Evolutionary conservation across 2,797 vertebrate genomes (phyloP), one percentile per base, ranked within the genome.

Genomic region (Hoplostethus atlanticus): DNA sequence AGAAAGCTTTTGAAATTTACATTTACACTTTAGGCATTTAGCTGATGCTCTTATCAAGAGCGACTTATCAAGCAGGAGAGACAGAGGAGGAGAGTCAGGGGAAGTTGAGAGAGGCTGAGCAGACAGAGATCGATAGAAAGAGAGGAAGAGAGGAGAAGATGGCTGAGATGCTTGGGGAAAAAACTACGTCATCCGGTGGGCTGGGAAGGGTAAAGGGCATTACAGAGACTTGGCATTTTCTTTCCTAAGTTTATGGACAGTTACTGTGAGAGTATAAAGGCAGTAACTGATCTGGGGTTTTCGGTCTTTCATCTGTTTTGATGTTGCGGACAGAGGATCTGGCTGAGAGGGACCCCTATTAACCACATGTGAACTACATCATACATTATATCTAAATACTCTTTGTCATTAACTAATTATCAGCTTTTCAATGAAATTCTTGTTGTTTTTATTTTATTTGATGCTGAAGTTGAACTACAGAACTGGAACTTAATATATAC

Each of bases 1-100:
- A 30, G 31, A 68, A 38, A 69, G 73, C 73, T 63, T 16, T 60
- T 15, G 48, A 59, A 68, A 63, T 83, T 87, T 59, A 67, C 57
- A 55, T 75, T 76, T 74, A 58, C 11, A 53, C 51, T 30, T 53
- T 28, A 28, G 51, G 51, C 51, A 52, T 21, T 52, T 21, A 52
- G 17, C 50, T 52, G 50, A 52, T 52, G 50, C 50, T 53, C 25
- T 53, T 30, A 53, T 53, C 51, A 30, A 53, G 51, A 53, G 51
- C 11, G 25, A 30, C 11, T 53, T 42, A 50, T 42, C 46, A 76
- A 21, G 59, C 40, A 70, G 21, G 21, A 58, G 13, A 71, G 9
- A 28, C 44, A 65, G 31, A 46, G 44, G 15, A 46, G 13, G 44
- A 36, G 10, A 78, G 60, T 5, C 54, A 83, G 61, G 50, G 51